Evolutionary conservation across 2,888 invertebrate genomes (phyloP), one percentile per base, ranked within the genome.

Genomic region (Lasioglossum lativentre): DNA sequence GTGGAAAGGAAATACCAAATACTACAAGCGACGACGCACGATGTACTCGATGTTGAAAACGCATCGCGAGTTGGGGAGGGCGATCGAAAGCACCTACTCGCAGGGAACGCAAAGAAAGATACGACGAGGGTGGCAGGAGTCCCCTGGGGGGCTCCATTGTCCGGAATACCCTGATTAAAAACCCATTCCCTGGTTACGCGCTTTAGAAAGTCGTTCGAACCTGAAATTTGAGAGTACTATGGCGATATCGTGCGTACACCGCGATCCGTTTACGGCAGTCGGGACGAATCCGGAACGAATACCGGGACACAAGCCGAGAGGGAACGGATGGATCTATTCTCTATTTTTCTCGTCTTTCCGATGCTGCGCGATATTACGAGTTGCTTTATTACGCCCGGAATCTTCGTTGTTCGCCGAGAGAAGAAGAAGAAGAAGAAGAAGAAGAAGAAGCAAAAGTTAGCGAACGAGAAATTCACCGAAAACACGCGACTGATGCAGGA

Each of bases 131-230:
- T 91, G 92, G 90, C 87, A 88, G 91, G 90, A 90, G 91, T 93
- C 93, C 94, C 93, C 93, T 90, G 91, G 94, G 93, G 77, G 93
- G 92, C 89, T 89, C 94, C 90, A 94, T 94, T 94, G 94, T 94
- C 93, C 93, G 92, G 93, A 92, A 93, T 93, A 93, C 93, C 93
- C 93, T 94, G 94, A 94, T 94, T 94, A 94, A 94, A 94, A 94
- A 94, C 94, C 94, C 94, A 94, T 94, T 94, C 94, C 93, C 91
- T 86, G 83, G 86, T 89, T 90, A 89, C 88, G 78, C 88, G 86
- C 86, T 90, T 91, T 90, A 88, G 86, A 87, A 87, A 85, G 85
- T 76, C 88, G 87, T 76, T 88, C 89, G 82, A 90, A 87, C 85
- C 86, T 82, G 83, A 91, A 90, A 90, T 90, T 90, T 74, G 78